These are phyloP conservation scores for Labroides dimidiatus DNA, from an alignment of 2,797 vertebrate species.

Conservation along the genomic window DNA sequence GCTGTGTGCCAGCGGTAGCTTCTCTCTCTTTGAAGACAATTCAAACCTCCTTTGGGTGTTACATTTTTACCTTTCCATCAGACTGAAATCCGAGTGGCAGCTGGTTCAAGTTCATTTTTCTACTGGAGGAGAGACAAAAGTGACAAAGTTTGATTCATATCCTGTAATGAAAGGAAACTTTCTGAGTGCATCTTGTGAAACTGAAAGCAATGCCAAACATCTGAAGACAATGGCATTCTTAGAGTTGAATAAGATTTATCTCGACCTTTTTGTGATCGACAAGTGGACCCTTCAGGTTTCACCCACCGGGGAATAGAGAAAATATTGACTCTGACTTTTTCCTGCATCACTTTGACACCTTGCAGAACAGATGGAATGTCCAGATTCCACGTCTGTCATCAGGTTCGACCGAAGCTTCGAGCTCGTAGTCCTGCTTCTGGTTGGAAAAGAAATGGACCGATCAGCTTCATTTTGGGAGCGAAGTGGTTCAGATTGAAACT, in stretches of 20 bases:
- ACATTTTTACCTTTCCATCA: conserved; percentile 7
- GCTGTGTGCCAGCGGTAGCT: conserved; percentile 41
- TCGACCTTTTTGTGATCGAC: conserved; percentile 49
- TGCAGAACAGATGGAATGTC: too few relatives aligned
- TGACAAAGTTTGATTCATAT: conserved; percentile 21
- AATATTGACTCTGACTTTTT: background rate
- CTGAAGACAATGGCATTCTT: background rate
- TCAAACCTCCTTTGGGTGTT: conserved; percentile 31
- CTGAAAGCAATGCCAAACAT: background rate
- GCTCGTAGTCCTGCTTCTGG: too few relatives aligned
- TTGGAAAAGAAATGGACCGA: too few relatives aligned
- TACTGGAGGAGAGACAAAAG: background rate
- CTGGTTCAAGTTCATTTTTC: conserved; percentile 35
- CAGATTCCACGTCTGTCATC: too few relatives aligned
- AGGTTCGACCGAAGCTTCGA: too few relatives aligned
- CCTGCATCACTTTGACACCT: too few relatives aligned
- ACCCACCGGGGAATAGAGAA: background rate
- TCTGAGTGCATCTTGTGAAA: too few relatives aligned
- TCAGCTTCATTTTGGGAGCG: too few relatives aligned
- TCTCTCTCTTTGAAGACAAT: conserved; percentile 44
- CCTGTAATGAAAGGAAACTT: background rate
- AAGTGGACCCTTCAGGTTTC: conserved; percentile 14
- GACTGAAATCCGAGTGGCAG: conserved; percentile 26
- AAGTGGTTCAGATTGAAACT: too few relatives aligned
- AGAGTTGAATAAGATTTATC: conserved; percentile 28